Evolutionary conservation across 2,797 vertebrate species (phyloP), one percentile per base, ranked within the genome.

Genomic region (Vireo griseus): DNA sequence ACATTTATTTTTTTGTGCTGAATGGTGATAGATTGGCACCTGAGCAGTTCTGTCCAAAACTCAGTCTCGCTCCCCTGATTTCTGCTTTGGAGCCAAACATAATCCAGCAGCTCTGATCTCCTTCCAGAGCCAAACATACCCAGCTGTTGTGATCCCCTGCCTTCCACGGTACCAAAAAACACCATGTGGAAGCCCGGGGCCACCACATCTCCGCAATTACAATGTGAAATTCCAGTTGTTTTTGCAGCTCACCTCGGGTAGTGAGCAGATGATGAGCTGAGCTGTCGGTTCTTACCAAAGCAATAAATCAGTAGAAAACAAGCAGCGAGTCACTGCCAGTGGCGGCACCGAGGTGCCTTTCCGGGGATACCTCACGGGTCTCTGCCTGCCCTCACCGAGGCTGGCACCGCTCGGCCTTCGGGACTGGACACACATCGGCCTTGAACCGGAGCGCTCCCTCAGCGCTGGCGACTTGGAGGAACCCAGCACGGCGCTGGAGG

Each of bases 391-490:
- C 39, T 28, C 4, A 2, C 5, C 2, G 5, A 0, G 37, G 24
- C 59, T 8, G 58, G 14, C 79, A 3, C 5, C 0, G 5, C 52
- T 58, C 6, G 1, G 21, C 51, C 1, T 11, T 4, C 1, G 24
- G 42, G 11, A 0, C n/a, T 10, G 66, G 5, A 5, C 31, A 3
- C 26, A 5, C 45, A 11, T 2, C 5, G 35, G 7, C 16, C 6
- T 3, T 9, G 22, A 19, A 10, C 65, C 2, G 65, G 39, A 44
- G 17, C 9, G 2, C 9, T 2, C 25, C 55, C 47, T 65, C 79
- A 25, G 88, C 29, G 2, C 37, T 10, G 55, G 63, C 0, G 0
- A 0, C 19, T 2, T 4, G 21, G 15, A 25, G 40, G 11, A 13
- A 67, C 42, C n/a, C 69, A 35, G 16, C 15, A 4, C 3, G 11